Base-by-base conservation (phyloP, 1,140 invertebrate species). In the Pentalonia nigronervosa region DNA sequence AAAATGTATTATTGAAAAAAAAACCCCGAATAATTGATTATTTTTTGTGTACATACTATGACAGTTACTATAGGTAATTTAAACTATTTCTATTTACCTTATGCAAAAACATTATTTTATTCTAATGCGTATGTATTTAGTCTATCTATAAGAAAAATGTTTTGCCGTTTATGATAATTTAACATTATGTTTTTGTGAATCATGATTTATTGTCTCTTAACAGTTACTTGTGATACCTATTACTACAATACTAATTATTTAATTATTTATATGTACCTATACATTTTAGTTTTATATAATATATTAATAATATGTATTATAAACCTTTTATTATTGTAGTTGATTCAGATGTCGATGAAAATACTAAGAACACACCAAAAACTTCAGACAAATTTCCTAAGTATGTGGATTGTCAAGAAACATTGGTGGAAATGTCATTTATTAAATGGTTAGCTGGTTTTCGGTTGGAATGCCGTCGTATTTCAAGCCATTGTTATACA, bases 401-500 rank as follows among this genome's bases (percentile, higher is more conserved):
- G 41, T 93, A 93, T 93, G 81, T 93, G 21, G 91, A 93, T 56
- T 93, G 91, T 84, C 91, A 93, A 93, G 91, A 93, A 93, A 93
- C 91, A 25, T 83, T 93, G 34, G 81, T 84, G 23, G 91, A 93
- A 45, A 25, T 93, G 36, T 93, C 91, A 84, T 93, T 93, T 53
- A 93, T 93, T 45, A 93, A 86, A 93, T 93, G 91, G 91, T 41
- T 93, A 50, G 47, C 91, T 53, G 91, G 91, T 56, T 93, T 93
- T 56, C 91, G 91, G n/a, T 41, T 86, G 11, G 67, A 84, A 83
- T 93, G 91, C 45, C 91, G 91, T 0, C 56, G 17, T 8, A 21
- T 84, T 7, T 20, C 91, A 30, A 30, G 36, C 20, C 9, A 17
- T 20, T 36, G 11, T n/a, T 21, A 56, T 93, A 56, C 25, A 34